Evolutionary conservation across 1,140 invertebrate genomes (phyloP).

Genomic region (Chrysomallon squamiferum): DNA sequence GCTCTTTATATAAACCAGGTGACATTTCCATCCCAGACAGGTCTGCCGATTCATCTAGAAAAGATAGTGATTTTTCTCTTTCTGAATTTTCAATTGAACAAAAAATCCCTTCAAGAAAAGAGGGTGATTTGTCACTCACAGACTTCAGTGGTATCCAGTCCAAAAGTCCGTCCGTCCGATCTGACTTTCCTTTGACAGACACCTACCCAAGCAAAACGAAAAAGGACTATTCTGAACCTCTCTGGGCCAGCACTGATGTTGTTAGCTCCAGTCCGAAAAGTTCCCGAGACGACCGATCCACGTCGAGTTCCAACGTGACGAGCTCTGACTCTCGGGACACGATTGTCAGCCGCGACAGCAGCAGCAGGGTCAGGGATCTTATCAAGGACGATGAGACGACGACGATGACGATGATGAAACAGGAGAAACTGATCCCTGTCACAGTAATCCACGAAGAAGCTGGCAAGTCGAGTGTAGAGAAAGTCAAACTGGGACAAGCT

Average conservation of each 20-base stretch:
- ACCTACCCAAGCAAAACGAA: constrained; percentile 4
- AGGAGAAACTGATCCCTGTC: constrained; percentile 23
- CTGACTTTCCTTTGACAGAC: background rate
- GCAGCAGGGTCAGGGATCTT: background rate
- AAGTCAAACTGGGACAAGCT: background rate
- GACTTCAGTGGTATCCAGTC: too few species aligned
- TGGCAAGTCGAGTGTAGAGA: background rate
- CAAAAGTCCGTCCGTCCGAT: too few species aligned
- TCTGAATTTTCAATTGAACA: too few species aligned
- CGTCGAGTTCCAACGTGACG: constrained; percentile 26
- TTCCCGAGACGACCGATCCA: constrained; percentile 11
- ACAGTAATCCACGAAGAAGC: constrained; percentile 28
- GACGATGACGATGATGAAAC: too few species aligned
- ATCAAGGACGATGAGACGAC: constrained; percentile 11
- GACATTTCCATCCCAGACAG: too few species aligned
- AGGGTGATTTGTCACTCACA: too few species aligned
- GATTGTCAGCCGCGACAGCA: constrained; percentile 7
- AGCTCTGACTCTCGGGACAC: constrained; percentile 35
- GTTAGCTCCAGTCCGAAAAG: background rate
- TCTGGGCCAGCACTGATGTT: constrained; percentile 28
- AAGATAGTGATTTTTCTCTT: too few species aligned
- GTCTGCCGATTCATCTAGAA: too few species aligned
- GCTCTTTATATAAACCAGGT: too few species aligned
- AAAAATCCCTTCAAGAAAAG: too few species aligned
- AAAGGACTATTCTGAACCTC: constrained; percentile 27